A percentile compares a stretch with the other conserved stretches of the same genome.
phyloP scores from a whole-genome alignment of 2,113 vertebrate genomes.

The Corydoras maculifer region DNA sequence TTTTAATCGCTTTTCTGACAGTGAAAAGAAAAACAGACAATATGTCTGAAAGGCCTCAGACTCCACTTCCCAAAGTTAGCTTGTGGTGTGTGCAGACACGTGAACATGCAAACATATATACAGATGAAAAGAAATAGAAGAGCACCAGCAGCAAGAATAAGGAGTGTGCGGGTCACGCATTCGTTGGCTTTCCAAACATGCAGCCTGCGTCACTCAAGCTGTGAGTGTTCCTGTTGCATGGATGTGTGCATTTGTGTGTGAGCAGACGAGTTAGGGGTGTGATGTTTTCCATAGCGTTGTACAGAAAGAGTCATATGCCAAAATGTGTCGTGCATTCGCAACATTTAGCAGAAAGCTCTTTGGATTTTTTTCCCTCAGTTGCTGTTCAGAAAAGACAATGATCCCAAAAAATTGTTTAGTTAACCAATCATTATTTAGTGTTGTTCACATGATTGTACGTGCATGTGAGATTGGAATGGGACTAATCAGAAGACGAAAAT shows the following conservation, averaged over 20 bases:
- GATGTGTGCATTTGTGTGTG: constrained; percentile 10
- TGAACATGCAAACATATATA: not conserved
- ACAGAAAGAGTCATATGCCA: not conserved
- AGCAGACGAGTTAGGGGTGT: not conserved
- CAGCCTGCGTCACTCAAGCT: constrained; percentile 24
- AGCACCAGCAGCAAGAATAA: not conserved
- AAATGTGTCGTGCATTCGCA: not conserved
- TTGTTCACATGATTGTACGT: too few relatives aligned
- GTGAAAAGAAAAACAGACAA: not conserved
- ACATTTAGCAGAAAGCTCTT: not conserved
- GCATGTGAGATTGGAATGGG: too few relatives aligned
- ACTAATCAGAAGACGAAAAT: too few relatives aligned
- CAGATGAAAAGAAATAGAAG: not conserved
- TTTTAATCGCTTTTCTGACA: not conserved
- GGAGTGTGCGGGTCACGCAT: constrained; percentile 24
- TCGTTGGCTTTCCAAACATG: constrained; percentile 35
- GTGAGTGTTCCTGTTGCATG: constrained; percentile 30
- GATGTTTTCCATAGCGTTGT: constrained; percentile 1
- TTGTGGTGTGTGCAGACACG: not conserved
- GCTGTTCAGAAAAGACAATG: constrained; percentile 12
- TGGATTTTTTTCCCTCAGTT: constrained; percentile 4
- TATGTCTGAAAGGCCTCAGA: not conserved
- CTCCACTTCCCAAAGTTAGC: too few relatives aligned
- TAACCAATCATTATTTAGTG: not conserved
- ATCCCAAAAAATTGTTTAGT: not conserved